Evolutionary conservation across 2,797 vertebrate species (phyloP).

Genomic region (Chaenodraco wilsoni): DNA sequence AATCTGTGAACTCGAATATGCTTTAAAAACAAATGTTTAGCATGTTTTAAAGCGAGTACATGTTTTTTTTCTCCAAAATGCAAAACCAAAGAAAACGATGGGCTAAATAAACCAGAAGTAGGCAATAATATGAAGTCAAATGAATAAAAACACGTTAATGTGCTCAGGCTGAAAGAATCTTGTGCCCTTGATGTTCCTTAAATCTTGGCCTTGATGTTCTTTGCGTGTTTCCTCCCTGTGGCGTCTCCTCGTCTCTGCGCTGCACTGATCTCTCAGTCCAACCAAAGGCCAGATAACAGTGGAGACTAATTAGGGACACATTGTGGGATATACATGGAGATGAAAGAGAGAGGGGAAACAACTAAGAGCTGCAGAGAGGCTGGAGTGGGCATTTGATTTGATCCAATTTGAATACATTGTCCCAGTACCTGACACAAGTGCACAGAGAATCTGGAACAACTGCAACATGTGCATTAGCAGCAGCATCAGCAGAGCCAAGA

Average conservation of each 20-base stretch:
- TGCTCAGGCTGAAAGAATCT: conserved; percentile 32
- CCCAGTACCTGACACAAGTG: conserved; percentile 11
- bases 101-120: conserved; percentile 9
- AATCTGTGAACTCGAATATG: background rate
- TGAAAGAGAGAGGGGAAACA: conserved; percentile 45
- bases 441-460: background rate
- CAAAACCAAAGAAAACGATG: conserved; percentile 24
- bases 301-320: conserved; percentile 66
- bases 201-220: conserved; percentile 44
- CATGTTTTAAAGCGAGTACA: background rate
- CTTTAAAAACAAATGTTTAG: conserved; percentile 14
- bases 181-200: conserved; percentile 43
- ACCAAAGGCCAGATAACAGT: conserved; percentile 65
- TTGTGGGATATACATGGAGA: conserved; percentile 39
- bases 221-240: background rate
- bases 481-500: background rate
- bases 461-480: background rate
- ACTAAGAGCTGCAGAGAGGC: conserved; percentile 21
- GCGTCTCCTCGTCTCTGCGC: conserved; percentile 29
- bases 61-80: background rate
- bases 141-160: conserved; percentile 16
- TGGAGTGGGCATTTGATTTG: conserved; percentile 39
- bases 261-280: conserved; percentile 50
- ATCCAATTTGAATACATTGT: conserved; percentile 27
- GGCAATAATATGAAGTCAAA: conserved; percentile 17